Conservation (phyloP, 2,888 invertebrate genomes). For the Mantis religiosa region DNA sequence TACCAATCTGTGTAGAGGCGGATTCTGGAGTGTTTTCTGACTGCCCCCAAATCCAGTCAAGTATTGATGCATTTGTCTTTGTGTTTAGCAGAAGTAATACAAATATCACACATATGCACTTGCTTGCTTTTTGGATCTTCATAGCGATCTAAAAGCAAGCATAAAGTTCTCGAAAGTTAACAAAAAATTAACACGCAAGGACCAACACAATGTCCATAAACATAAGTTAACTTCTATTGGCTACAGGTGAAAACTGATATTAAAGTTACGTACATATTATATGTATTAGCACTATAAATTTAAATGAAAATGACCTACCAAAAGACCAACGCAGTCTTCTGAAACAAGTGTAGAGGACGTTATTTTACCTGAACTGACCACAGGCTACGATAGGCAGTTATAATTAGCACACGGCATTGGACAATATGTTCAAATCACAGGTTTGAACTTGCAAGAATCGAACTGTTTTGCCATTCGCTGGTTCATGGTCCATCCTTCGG, state of each 20-base stretch:
- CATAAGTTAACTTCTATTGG: no score
- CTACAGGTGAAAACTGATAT: no score
- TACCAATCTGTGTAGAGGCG: not conserved
- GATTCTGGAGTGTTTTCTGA: not conserved
- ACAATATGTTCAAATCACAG: not conserved
- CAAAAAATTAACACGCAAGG: not conserved
- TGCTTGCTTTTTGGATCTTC: not conserved
- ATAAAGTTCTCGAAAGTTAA: no score
- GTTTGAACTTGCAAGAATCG: not conserved
- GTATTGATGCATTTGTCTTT: not conserved
- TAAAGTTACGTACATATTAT: no score
- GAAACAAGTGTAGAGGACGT: no score
- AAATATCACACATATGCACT: not conserved
- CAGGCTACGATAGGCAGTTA: not conserved
- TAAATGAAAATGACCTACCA: no score
- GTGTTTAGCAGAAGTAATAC: not conserved
- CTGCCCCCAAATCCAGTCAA: conserved; percentile 21
- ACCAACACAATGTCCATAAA: not conserved
- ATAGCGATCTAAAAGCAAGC: not conserved
- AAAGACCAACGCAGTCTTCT: no score
- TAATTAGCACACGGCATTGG: not conserved
- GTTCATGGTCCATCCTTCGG: not conserved
- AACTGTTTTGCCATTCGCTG: not conserved
- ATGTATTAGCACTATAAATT: no score
- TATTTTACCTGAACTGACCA: not conserved